Evolutionary conservation across 2,797 vertebrate species (phyloP), one percentile per base, ranked within the genome.

Genomic region (Remorina albescens): DNA sequence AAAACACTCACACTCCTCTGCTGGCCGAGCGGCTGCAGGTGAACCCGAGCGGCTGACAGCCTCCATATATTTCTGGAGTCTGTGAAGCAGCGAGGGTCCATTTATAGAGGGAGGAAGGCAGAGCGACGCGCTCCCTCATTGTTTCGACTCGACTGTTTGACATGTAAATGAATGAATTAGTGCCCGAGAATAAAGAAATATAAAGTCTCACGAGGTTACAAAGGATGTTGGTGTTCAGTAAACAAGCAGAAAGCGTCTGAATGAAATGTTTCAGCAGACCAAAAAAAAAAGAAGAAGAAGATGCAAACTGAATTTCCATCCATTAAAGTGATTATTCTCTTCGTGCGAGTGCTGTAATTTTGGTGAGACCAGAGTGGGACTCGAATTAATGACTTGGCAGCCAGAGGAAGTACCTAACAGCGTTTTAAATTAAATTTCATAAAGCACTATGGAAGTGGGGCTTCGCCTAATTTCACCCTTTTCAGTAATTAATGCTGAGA

Each of bases 21-120:
- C 78, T 60, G 18, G 39, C 66, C 11, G 21, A 82, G 78, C 67
- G 69, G 63, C 80, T 67, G 58, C 72, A 74, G 83, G 82, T 87
- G 85, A 85, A 88, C 80, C 84, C 74, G 41, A 87, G 82, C 63
- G 67, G 80, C 81, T 80, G 81, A 80, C 76, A 58, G 85, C 75
- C 53, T 10, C 30, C 2, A 71, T 49, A 5, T 85, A 90, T 90
- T 84, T 86, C 36, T 86, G 84, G 84, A 57, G 60, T 63, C 30
- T 60, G 57, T 70, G 55, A 78, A 82, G 73, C 71, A 39, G 67
- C 19, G 30, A 0, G 41, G 70, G 67, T 81, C 57, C 78, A 46
- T 78, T 80, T 75, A 61, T 53, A 78, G 61, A n/a, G 47, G 47
- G 8, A 34, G 70, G 72, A 68, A 21, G 41, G 28, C 6, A 42